Base-by-base conservation (phyloP, 2,797 vertebrate species). In the Gastrophryne carolinensis region DNA sequence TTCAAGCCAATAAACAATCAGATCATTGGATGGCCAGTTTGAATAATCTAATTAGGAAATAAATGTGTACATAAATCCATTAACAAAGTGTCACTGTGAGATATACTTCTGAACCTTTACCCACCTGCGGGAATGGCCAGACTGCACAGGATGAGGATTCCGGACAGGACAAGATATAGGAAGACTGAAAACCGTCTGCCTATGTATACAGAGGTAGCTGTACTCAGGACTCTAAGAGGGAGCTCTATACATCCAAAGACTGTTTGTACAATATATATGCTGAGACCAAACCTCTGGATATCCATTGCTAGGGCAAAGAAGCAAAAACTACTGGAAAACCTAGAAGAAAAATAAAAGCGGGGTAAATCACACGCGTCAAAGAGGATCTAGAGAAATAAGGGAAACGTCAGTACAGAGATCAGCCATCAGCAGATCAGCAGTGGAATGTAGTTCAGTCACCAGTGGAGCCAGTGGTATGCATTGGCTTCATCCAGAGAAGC, bases 281-380 rank as follows among this genome's bases (percentile, higher is more conserved):
- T 89, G 57, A 91, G 87, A 17, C 92, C 90, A 17, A 94, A 94
- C 80, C 91, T 91, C 86, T 94, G 92, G 56, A 93, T 81, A 72
- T 94, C 90, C 90, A 93, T 90, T 0, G 88, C 91, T 79, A 94
- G 74, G 71, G 90, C 90, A n/a, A 91, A 93, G 80, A 90, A 93
- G 0, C 90, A 87, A 79, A 92, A 93, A 79, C 89, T 92, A 49
- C 88, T 88, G 13, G 93, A 86, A 78, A 93, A 94, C 91, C 93
- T 94, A n/a, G 64, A 5, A 17, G 11, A 21, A 10, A 35, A 19
- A 71, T 21, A n/a, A 12, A 3, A 34, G 39, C 19, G 19, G 58
- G 10, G 10, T 23, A 11, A 60, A 60, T n/a, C 17, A 1, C 15
- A 34, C 15, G 32, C 5, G 13, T n/a, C 19, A 30, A n/a, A 5